Base-by-base conservation (phyloP, 2,113 vertebrate species). In the Percina caprodes region DNA sequence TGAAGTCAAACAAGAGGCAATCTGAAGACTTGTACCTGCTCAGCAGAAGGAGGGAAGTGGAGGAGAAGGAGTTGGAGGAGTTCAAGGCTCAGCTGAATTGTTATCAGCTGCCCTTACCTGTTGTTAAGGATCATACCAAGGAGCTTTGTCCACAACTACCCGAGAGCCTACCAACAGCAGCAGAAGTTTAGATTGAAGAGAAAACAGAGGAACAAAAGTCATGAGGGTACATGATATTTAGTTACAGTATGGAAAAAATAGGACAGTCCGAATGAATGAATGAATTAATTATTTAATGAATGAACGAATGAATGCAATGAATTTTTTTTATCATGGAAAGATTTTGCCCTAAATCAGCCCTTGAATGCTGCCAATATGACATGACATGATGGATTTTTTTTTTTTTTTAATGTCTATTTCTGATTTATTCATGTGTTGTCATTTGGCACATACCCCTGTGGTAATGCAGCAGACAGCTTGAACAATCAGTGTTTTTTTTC, bases 61-160 rank as follows among this genome's bases (percentile, higher is more conserved):
- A 69, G 60, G 68, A 30, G 30, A 51, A 26, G 49, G 89, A 86
- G 86, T 77, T 87, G 87, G 78, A 83, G 58, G 84, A 89, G 86
- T 91, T 91, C 74, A 78, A 1, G 62, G 83, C 71, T 77, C 89
- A 89, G 87, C 75, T 89, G 56, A 42, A 15, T n/a, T 92, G 89
- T 46, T 33, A 55, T 48, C 65, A 77, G 15, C 82, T 90, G 55
- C 84, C 85, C 3, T 0, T 39, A n/a, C 77, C 89, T 30, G 74
- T 85, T 39, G 58, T 79, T 46, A 90, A 86, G 86, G 77, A 88
- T 62, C 67, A 88, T 4, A 56, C 61, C 39, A 79, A 83, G 35
- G 77, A 73, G 65, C 86, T 91, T 54, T 91, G 86, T 85, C 87
- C 87, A 35, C 68, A 89, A 21, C 48, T 74, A 48, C 26, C 30